Percentiles rank a stretch among this genome's conserved stretches.
phyloP scores from a whole-genome alignment of 2,113 vertebrate species.

The Lethenteron reissneri region DNA sequence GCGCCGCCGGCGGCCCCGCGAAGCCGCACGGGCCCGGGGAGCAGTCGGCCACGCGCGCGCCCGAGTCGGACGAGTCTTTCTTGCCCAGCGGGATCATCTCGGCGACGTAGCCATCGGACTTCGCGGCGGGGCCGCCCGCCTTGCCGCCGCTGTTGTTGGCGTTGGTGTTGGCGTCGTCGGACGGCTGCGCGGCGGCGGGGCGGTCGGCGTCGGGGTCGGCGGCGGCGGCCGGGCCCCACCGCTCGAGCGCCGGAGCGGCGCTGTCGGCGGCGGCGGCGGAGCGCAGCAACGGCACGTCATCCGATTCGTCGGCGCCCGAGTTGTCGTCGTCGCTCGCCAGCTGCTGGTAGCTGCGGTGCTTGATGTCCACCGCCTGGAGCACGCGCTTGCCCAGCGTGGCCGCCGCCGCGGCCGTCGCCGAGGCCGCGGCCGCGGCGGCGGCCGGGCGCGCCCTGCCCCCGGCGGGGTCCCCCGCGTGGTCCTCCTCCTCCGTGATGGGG shows the following conservation, averaged over 20 bases:
- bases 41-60: slow-evolving; percentile 55
- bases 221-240: too few relatives aligned
- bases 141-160: slow-evolving; percentile 62
- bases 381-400: slow-evolving; percentile 4
- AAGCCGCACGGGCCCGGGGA: slow-evolving; percentile 29
- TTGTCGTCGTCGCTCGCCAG: slow-evolving; percentile 75
- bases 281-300: slow-evolving; percentile 60
- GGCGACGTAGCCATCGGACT: neutral
- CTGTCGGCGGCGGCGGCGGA: neutral
- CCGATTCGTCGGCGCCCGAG: slow-evolving; percentile 54
- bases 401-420: neutral
- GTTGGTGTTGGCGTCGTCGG: slow-evolving; percentile 67
- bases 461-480: slow-evolving; percentile 47
- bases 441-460: neutral
- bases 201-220: too few relatives aligned
- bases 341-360: slow-evolving; percentile 42
- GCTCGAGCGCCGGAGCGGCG: neutral
- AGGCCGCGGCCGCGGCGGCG: neutral
- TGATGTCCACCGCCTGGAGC: neutral
- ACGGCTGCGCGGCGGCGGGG: slow-evolving; percentile 24
- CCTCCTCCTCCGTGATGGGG: slow-evolving; percentile 90
- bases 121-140: slow-evolving; percentile 34
- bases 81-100: slow-evolving; percentile 38
- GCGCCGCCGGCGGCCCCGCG: slow-evolving; percentile 44
- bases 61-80: slow-evolving; percentile 77